Evolutionary conservation across 2,797 vertebrate genomes (phyloP), one percentile per base, ranked within the genome.

Genomic region (Petrocephalus schoutedeni): DNA sequence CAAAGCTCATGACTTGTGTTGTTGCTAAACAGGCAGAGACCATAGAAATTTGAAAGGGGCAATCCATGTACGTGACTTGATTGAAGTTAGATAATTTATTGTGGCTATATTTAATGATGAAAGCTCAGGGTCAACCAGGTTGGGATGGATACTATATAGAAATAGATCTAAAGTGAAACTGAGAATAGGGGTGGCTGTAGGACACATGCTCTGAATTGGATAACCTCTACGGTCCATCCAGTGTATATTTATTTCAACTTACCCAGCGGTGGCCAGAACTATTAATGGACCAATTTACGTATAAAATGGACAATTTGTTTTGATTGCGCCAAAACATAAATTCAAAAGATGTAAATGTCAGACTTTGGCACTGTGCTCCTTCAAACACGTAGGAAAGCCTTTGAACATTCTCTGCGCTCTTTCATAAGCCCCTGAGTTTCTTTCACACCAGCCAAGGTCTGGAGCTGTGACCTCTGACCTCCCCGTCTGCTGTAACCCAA

Each of bases 351-450:
- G 36, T 80, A 80, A 80, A 80, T 94, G 94, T 95, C 96, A 98
- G 98, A 98, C 98, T 98, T 97, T 96, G 96, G 98, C 98, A 98
- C 98, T 98, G 98, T 49, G 41, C 71, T 80, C 8, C n/a, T 87
- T 80, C 57, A 80, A n/a, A 82, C 53, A 57, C 54, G 8, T 80
- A 87, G 53, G 53, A n/a, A 88, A 91, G 89, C 86, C 90, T 90
- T 88, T 80, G 82, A 84, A 56, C 53, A 53, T 84, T 84, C 53
- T 56, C 82, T 84, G 82, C 53, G 28, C 67, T 89, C 89, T 89
- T 91, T 91, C 88, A 90, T 89, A 90, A 71, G 87, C 90, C 91
- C 91, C 89, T 89, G 61, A 88, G 89, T 92, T 91, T 93, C 90
- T 87, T 90, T 91, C 41, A 71, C 91, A 90, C 91, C 86, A 86